Evolutionary conservation across 1,140 invertebrate species (phyloP).

Genomic region (Bombus waltoni): DNA sequence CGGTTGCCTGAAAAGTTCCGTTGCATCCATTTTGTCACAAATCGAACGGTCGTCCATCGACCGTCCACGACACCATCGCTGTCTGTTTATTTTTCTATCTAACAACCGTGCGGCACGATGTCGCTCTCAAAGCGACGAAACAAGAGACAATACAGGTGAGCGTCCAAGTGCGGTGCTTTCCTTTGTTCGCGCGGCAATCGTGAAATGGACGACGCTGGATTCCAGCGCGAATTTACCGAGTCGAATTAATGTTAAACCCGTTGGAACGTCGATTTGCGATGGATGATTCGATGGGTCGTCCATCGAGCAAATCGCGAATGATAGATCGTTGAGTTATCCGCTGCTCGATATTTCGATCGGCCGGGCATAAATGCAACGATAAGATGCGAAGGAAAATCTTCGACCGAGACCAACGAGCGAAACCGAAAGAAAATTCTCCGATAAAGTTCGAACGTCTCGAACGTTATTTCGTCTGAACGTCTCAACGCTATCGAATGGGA

Average conservation of each 20-base stretch:
- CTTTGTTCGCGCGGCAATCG: not conserved
- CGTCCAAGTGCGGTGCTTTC: not conserved
- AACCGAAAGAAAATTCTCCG: too few relatives aligned
- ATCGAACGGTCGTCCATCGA: slow-evolving; percentile 22
- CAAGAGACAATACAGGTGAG: not conserved
- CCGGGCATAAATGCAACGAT: too few relatives aligned
- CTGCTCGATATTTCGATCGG: not conserved
- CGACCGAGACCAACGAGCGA: not conserved
- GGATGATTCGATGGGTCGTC: not conserved
- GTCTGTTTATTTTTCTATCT: slow-evolving; percentile 45
- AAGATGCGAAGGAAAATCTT: not conserved
- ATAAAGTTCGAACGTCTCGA: slow-evolving; percentile 72
- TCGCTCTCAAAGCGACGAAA: slow-evolving; percentile 14
- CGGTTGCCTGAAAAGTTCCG: not conserved
- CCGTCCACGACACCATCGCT: slow-evolving; percentile 3
- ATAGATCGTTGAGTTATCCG: not conserved
- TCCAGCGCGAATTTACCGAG: slow-evolving; percentile 17
- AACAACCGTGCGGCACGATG: slow-evolving; percentile 9
- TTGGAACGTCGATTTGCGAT: not conserved
- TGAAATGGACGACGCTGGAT: slow-evolving; percentile 29
- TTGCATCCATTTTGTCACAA: slow-evolving; percentile 26
- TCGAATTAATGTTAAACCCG: not conserved
- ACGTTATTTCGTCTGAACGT: slow-evolving; percentile 27
- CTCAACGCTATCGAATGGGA: slow-evolving; percentile 70
- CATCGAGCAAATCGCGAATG: not conserved